These are phyloP conservation scores for Prinia subflava DNA, from an alignment of 2,113 vertebrate species.

Conservation along the genomic window DNA sequence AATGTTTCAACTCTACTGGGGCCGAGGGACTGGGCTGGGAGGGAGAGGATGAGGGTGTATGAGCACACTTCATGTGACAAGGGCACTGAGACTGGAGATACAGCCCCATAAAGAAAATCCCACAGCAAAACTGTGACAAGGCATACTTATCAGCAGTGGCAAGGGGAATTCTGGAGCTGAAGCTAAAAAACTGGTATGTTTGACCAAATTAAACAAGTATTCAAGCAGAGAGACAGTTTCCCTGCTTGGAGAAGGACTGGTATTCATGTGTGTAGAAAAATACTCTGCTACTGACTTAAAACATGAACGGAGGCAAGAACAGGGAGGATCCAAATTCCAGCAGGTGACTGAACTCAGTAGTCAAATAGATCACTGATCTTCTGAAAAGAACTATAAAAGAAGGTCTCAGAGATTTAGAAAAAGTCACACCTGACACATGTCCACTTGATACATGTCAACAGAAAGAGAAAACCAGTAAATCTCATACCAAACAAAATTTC, in stretches of 20 bases:
- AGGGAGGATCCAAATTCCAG: not conserved
- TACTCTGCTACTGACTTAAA: not conserved
- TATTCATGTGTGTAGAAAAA: not conserved
- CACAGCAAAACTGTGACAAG: not conserved
- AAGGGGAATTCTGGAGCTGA: not conserved
- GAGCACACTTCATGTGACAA: not conserved
- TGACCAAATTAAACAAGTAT: not conserved
- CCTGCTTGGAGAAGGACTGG: not conserved
- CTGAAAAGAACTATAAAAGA: not conserved
- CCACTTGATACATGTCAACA: not conserved
- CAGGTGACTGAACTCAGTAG: not conserved
- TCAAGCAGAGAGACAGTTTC: not conserved
- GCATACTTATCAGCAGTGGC: not conserved
- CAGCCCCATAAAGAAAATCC: not conserved
- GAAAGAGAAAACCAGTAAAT: not conserved
- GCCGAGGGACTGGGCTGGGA: not conserved
- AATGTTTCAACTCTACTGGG: not conserved
- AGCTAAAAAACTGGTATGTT: not conserved
- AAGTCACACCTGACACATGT: not conserved
- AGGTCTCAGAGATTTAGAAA: not conserved
- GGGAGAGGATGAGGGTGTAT: accelerated
- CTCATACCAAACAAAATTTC: not conserved
- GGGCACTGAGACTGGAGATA: not conserved
- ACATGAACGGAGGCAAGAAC: not conserved
- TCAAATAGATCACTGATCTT: not conserved